Evolutionary conservation across 2,888 invertebrate genomes (phyloP), one percentile per base, ranked within the genome.

Genomic region (Meandrusa payeni): DNA sequence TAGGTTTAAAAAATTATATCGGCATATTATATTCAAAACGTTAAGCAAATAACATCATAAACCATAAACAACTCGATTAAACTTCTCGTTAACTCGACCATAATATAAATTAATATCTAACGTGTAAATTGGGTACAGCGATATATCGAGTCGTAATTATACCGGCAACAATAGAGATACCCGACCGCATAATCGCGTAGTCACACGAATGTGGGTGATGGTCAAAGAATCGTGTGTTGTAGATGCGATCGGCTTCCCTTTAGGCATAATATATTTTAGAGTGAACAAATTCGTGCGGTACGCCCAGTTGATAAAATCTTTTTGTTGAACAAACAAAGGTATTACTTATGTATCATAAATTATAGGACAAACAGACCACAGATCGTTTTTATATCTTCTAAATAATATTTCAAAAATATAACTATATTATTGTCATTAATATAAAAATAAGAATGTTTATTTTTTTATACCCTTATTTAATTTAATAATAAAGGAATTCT

Each of bases 61-160:
- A n/a, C n/a, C n/a, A n/a, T n/a, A n/a, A n/a, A n/a, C n/a, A n/a
- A n/a, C n/a, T n/a, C n/a, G n/a, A n/a, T n/a, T 39, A 45, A 41
- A 42, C 45, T 42, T 32, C 23, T 15, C 41, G 48, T 45, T 46
- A 57, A 55, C 48, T 51, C 50, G 34, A 42, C 47, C 54, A 49
- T 53, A 61, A 71, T 73, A 67, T 63, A 61, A 70, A 70, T 73
- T 64, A 69, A 65, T 70, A 64, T 44, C 31, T 59, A 59, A 64
- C 54, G 62, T 66, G 66, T 59, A 67, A 62, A 69, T 68, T 64
- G 49, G 50, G 51, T 56, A 56, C 51, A 52, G 59, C 55, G 51
- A 53, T 65, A 59, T 61, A 61, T 59, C 60, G 61, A 46, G 47
- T 39, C 46, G 46, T 64, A 64, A 68, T 63, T 68, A 69, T 53